Percentiles rank a stretch among this genome's conserved stretches.
Conservation (phyloP, 2,113 vertebrate genomes). For the Melanocharis versteri region DNA sequence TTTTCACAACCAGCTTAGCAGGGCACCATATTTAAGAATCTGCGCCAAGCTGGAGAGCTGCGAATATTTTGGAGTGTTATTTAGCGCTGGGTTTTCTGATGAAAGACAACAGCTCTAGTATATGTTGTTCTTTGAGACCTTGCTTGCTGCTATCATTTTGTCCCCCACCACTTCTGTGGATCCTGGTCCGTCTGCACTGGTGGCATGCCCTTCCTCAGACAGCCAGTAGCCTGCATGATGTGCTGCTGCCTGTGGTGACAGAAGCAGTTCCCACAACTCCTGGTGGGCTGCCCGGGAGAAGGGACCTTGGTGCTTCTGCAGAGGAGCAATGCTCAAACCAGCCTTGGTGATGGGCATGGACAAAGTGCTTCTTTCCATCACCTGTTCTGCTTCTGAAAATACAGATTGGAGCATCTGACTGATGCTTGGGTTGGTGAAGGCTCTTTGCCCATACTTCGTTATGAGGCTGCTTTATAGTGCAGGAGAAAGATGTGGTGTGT, state of each 20-base stretch:
- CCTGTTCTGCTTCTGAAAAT: background rate
- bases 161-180: background rate
- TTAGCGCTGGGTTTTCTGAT: background rate
- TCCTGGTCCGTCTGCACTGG: too few species aligned
- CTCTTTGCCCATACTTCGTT: background rate
- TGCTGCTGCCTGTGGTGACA: background rate
- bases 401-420: background rate
- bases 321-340: background rate
- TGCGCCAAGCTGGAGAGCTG: background rate
- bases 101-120: background rate
- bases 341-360: fast-evolving
- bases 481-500: background rate
- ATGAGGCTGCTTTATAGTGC: background rate
- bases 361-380: background rate
- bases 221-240: background rate
- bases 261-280: background rate
- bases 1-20: background rate
- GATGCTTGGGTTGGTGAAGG: background rate
- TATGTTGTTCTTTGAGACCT: background rate
- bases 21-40: background rate
- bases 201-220: background rate
- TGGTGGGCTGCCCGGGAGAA: background rate
- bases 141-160: background rate
- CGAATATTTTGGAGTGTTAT: background rate
- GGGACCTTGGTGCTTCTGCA: background rate